Evolutionary conservation across 2,113 vertebrate genomes (phyloP), one percentile per base, ranked within the genome.

Genomic region (Odocoileus hemionus): DNA sequence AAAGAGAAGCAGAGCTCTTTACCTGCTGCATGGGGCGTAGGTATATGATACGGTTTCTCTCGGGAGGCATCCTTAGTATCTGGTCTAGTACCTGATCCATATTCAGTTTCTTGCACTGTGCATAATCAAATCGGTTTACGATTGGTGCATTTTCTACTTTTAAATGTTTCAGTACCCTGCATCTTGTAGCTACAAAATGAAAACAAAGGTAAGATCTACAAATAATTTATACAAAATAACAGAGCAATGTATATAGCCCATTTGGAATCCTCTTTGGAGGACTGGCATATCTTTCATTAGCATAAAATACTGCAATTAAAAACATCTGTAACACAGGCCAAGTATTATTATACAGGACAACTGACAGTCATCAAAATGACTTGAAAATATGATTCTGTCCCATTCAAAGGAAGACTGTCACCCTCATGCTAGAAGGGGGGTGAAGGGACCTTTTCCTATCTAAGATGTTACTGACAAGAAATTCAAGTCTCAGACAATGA

Each of bases 21-120:
- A 99, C 99, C 99, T 99, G 99, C 98, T 99, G 99, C 99, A 99
- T 99, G 6, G 99, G 99, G 4, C 99, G 99, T 97, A 99, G 99
- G 97, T 99, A 99, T 96, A 99, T 99, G 96, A 99, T 99, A 25
- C 99, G 99, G 98, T 99, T 99, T 98, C 99, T 99, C 97, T 99
- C 99, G 0, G 99, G 99, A 39, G 99, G 99, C 99, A 99, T 99
- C 95, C 99, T 99, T 43, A 99, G 98, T 86, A 99, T 99, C 98
- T 99, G 99, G 98, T 99, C 99, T 96, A 99, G 98, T 25, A 99
- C 99, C 98, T 99, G 99, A 91, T 99, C 99, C 99, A 99, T 99
- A 98, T 99, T 99, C 96, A 99, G 98, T 98, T 99, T 99, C 98
- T 99, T 99, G 98, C 99, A 99, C 85, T 99, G 99, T 45, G 99